Evolutionary conservation across 2,888 invertebrate species (phyloP).

Genomic region (Cheiracanthium punctorium): DNA sequence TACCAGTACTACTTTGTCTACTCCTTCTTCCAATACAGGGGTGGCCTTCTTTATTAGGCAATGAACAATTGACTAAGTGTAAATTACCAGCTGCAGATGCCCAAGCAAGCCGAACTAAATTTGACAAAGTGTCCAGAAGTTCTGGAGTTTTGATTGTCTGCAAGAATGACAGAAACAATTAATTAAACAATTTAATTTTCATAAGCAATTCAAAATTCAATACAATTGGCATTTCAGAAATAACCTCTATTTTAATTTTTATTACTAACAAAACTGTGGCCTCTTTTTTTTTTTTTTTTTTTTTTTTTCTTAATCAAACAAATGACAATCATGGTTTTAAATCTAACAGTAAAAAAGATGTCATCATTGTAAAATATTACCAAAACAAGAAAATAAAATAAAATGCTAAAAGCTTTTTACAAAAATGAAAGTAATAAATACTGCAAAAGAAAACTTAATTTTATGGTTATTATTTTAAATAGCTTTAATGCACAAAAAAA

Average conservation of each 20-base stretch:
- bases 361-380: background rate
- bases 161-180: constrained; percentile 45
- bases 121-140: constrained; percentile 76
- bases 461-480: no score
- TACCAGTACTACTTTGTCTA: constrained; percentile 77
- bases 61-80: constrained; percentile 75
- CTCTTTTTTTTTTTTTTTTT: no score
- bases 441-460: no score
- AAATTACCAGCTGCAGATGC: constrained; percentile 78
- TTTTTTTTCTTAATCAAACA: no score
- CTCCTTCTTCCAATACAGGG: constrained; percentile 74
- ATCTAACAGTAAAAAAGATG: background rate
- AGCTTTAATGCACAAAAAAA: background rate
- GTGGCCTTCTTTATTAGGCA: constrained; percentile 75
- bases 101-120: constrained; percentile 78
- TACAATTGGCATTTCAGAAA: no score
- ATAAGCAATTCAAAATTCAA: no score
- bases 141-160: constrained; percentile 77
- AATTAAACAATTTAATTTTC: no score
- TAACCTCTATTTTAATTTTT: no score
- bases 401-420: background rate
- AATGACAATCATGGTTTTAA: no score
- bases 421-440: background rate
- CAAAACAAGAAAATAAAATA: background rate
- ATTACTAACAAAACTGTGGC: no score